A percentile compares a stretch with the other conserved stretches of the same genome.
Evolutionary conservation across 2,888 invertebrate genomes (phyloP).

Genomic region (Phalera bucephala): DNA sequence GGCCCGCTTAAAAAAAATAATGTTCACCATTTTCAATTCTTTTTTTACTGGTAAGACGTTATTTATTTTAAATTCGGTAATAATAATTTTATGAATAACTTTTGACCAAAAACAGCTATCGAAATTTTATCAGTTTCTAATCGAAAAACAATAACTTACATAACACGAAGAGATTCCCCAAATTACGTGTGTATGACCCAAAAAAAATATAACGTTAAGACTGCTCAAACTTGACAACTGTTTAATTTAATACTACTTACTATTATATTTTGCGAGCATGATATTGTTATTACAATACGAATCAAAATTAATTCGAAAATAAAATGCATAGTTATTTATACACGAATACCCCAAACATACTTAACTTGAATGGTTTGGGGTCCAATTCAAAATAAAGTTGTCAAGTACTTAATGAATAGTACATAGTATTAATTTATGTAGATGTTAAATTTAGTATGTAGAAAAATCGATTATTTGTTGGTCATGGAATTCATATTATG

Average conservation of each 20-base stretch:
- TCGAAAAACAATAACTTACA: no score
- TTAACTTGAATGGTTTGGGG: background rate
- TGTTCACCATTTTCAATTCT: background rate
- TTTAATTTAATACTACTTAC: background rate
- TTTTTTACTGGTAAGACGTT: no score
- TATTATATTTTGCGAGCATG: background rate
- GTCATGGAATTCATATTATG: constrained; percentile 73
- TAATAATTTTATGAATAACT: no score
- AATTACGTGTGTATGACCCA: no score
- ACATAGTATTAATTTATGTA: constrained; percentile 18
- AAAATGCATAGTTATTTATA: no score
- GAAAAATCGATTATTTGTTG: constrained; percentile 28
- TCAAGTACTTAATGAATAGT: constrained; percentile 18
- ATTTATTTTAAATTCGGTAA: no score
- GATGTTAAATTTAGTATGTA: constrained; percentile 23
- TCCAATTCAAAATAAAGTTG: constrained; percentile 11
- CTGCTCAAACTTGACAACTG: constrained; percentile 28
- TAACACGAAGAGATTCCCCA: no score
- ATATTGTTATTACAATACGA: no score
- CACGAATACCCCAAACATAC: background rate
- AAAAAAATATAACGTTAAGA: constrained; percentile 3
- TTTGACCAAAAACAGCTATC: no score
- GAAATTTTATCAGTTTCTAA: no score
- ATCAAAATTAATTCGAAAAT: background rate
- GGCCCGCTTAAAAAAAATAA: no score